phyloP scores from a whole-genome alignment of 2,888 invertebrate species.

The Sphaerophoria taeniata region DNA sequence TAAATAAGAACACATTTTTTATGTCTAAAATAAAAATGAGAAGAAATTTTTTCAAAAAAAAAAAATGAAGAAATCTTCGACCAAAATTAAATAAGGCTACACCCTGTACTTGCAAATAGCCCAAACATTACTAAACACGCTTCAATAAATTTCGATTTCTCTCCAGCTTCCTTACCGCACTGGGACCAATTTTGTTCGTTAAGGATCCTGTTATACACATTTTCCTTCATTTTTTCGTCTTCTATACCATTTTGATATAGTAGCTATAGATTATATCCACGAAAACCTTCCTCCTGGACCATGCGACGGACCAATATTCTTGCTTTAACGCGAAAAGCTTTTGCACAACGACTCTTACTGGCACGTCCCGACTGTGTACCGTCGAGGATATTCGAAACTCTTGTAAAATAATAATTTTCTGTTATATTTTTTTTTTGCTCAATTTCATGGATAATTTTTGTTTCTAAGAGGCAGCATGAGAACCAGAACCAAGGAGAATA shows the following conservation, averaged over 20 bases:
- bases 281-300: conserved; percentile 32
- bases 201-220: conserved; percentile 59
- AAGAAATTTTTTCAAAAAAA: background rate
- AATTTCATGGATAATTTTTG: conserved; percentile 69
- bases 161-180: conserved; percentile 43
- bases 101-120: conserved; percentile 15
- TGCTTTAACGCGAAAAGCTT: conserved; percentile 16
- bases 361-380: conserved; percentile 47
- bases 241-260: conserved; percentile 45
- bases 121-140: conserved; percentile 40
- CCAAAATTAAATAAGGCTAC: background rate
- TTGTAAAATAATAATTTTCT: conserved; percentile 63
- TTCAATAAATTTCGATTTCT: conserved; percentile 72
- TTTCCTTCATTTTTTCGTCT: conserved; percentile 22
- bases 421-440: conserved; percentile 45
- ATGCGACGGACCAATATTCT: conserved; percentile 5
- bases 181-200: conserved; percentile 72
- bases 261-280: no score
- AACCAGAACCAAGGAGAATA: background rate
- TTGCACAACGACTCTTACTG: conserved; percentile 24
- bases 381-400: conserved; percentile 63
- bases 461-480: conserved; percentile 32
- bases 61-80: background rate
- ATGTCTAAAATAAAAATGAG: no score
- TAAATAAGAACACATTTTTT: no score